Base-by-base conservation (phyloP, 2,797 vertebrate species). In the Coccyzus lansbergi region DNA sequence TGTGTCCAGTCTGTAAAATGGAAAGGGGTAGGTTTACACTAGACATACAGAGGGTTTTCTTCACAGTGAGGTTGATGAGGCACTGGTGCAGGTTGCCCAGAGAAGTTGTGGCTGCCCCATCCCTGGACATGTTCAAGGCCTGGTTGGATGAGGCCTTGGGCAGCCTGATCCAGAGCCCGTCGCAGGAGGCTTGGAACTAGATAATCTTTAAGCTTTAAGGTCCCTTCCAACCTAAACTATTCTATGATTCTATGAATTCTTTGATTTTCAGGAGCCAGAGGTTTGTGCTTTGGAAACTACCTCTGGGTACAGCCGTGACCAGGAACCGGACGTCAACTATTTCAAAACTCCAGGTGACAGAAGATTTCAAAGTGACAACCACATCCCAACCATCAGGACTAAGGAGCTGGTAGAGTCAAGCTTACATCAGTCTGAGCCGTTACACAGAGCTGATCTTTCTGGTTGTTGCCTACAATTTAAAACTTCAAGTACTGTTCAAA, bases 251-350 rank as follows among this genome's bases (percentile, higher is more conserved):
- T 44, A 16, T 44, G 94, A 92, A 4, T 95, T 76, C 86, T 88
- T 76, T 95, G 4, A 72, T 86, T 96, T 96, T 29, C 96, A 93
- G 97, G 94, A 67, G 78, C 86, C 81, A 1, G 12, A 12, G 87
- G 62, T 64, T n/a, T 42, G 49, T 58, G 40, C 20, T 21, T 78
- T 86, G 38, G 91, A 86, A 60, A 82, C 92, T 90, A 80, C 91
- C 29, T 83, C 95, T 33, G 82, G 64, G 55, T 12, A 24, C 15
- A 86, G 77, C 72, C 59, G n/a, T 67, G 46, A 84, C 58, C 83
- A 88, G 76, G 87, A 95, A 33, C 88, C 86, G 60, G 81, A 90
- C 14, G 46, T 10, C 9, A 91, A 80, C 52, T 72, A 1, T 79
- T 93, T 53, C 64, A 87, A 42, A 80, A 49, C 80, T 69, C 36